Percentiles rank a stretch among this genome's conserved stretches.
Conservation (phyloP, 2,888 invertebrate species). For the Theodoxus fluviatilis region DNA sequence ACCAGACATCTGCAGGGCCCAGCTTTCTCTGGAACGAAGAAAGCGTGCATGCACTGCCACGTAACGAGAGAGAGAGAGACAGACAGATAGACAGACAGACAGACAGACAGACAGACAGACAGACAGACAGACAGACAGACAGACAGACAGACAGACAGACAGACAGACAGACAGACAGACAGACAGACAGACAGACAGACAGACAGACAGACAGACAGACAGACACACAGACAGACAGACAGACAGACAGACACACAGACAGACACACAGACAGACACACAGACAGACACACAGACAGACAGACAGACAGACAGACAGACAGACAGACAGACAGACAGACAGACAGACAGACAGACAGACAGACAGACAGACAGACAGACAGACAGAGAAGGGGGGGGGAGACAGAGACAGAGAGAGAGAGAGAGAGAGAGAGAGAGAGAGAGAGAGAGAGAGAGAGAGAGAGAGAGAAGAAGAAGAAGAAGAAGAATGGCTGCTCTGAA, state of each 20-base stretch:
- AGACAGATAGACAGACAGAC: conserved; percentile 21
- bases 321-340: too few species aligned
- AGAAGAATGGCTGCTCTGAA: too few species aligned
- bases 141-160: not conserved
- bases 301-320: too few species aligned
- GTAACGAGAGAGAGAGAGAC: conserved; percentile 24
- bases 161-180: not conserved
- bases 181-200: not conserved
- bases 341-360: too few species aligned
- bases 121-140: conserved; percentile 20
- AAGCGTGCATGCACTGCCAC: conserved; percentile 5
- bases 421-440: too few species aligned
- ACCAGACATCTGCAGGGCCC: too few species aligned
- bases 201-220: conserved; percentile 1
- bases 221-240: too few species aligned
- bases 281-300: conserved; percentile 1
- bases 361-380: not conserved
- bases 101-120: conserved; percentile 7
- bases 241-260: not conserved
- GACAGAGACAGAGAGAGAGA: too few species aligned
- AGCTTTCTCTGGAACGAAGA: too few species aligned
- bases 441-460: too few species aligned
- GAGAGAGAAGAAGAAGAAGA: too few species aligned
- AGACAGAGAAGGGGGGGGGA: not conserved
- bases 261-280: not conserved